Evolutionary conservation across 2,113 vertebrate species (phyloP).

Genomic region (Actenoides lindsayi): DNA sequence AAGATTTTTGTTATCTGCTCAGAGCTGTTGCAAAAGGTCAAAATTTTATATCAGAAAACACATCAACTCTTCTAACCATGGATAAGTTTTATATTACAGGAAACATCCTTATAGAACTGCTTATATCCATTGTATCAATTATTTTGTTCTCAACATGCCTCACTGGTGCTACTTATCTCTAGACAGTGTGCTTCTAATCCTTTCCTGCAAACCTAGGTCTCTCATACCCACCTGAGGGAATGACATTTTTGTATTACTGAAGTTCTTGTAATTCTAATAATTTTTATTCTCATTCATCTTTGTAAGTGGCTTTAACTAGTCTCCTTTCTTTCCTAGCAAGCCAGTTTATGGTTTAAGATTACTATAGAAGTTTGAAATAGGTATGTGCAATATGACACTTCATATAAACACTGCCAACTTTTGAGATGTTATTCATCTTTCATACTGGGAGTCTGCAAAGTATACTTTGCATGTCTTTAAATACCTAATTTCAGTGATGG

Average conservation of each 20-base stretch:
- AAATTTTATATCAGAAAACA: constrained; percentile 26
- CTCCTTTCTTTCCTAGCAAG: not conserved
- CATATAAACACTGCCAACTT: not conserved
- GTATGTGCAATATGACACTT: not conserved
- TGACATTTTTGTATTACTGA: not conserved
- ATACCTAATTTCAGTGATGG: not conserved
- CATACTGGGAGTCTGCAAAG: not conserved
- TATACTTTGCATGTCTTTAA: not conserved
- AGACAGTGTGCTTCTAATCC: not conserved
- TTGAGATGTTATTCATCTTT: not conserved
- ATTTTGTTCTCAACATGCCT: not conserved
- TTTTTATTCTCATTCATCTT: not conserved
- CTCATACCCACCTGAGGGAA: not conserved
- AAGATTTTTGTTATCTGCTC: not conserved
- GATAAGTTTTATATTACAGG: not conserved
- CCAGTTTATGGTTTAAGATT: not conserved
- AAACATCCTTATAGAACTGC: not conserved
- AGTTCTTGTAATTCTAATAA: not conserved
- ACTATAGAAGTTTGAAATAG: not conserved
- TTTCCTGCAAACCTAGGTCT: not conserved
- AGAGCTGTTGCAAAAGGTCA: not conserved
- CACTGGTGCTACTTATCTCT: not conserved
- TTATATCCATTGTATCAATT: not conserved
- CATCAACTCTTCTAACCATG: not conserved
- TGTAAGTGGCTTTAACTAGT: not conserved